Evolutionary conservation across 2,113 vertebrate species (phyloP).

Genomic region (Tupaia tana): DNA sequence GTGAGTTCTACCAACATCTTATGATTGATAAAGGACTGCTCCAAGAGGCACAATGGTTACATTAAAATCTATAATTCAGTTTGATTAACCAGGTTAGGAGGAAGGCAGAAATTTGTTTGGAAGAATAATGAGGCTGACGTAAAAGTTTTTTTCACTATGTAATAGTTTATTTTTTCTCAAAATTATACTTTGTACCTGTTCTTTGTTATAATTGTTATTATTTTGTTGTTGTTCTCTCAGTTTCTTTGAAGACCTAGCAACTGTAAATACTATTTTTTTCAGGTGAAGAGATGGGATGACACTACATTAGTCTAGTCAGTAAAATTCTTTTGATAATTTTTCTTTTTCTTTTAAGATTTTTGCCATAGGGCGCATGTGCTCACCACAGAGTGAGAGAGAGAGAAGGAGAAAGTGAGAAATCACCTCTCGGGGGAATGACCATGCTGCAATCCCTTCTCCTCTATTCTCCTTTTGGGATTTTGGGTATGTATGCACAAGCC

Average conservation of each 20-base stretch:
- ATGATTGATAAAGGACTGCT: background rate
- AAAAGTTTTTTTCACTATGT: background rate
- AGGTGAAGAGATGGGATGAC: background rate
- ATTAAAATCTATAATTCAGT: background rate
- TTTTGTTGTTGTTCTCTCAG: background rate
- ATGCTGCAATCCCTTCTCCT: no score
- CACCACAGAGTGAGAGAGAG: no score
- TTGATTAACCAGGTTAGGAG: background rate
- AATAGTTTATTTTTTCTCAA: background rate
- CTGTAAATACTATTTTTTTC: background rate
- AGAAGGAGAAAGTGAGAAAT: no score
- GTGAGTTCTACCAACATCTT: background rate
- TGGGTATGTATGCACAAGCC: no score
- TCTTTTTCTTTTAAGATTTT: no score
- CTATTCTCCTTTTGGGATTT: no score
- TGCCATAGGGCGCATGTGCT: no score
- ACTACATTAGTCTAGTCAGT: background rate
- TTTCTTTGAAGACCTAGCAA: background rate
- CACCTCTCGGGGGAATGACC: no score
- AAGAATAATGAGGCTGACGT: background rate
- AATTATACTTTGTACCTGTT: background rate
- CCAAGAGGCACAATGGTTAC: background rate
- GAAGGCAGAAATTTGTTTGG: background rate
- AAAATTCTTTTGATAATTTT: conserved; percentile 21
- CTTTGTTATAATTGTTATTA: background rate